Evolutionary conservation across 2,888 invertebrate species (phyloP).

Genomic region (Platycnemis pennipes): DNA sequence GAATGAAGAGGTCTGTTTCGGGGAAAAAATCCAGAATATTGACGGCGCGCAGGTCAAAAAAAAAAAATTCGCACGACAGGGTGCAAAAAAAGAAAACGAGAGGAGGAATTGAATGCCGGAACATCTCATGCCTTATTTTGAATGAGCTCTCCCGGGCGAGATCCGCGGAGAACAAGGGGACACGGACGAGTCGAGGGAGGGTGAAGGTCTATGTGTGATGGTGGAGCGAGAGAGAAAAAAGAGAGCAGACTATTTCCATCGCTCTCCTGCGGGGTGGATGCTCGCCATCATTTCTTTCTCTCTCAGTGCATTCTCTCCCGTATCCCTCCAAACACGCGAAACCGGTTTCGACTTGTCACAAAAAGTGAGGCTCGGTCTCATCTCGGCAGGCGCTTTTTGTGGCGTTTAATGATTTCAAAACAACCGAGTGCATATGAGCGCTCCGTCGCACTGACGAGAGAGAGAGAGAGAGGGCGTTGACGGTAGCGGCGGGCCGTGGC

Average conservation of each 20-base stretch:
- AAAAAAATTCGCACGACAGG: neutral
- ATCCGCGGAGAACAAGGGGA: neutral
- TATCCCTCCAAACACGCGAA: neutral
- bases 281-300: neutral
- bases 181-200: neutral
- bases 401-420: constrained; percentile 63
- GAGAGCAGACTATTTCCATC: neutral
- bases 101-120: neutral
- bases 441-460: neutral
- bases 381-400: constrained; percentile 46
- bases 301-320: neutral
- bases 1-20: neutral
- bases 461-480: neutral
- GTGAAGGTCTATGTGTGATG: neutral
- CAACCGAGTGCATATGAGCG: constrained; percentile 21
- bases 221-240: neutral
- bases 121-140: constrained; percentile 47
- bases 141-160: neutral
- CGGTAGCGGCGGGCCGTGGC: neutral
- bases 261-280: neutral
- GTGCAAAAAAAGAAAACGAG: neutral
- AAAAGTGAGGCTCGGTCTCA: neutral
- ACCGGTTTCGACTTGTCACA: constrained; percentile 34
- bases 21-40: neutral
- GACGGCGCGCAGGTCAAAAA: neutral